Evolutionary conservation across 2,888 invertebrate species (phyloP).

Genomic region (Lochmaea crataegi): DNA sequence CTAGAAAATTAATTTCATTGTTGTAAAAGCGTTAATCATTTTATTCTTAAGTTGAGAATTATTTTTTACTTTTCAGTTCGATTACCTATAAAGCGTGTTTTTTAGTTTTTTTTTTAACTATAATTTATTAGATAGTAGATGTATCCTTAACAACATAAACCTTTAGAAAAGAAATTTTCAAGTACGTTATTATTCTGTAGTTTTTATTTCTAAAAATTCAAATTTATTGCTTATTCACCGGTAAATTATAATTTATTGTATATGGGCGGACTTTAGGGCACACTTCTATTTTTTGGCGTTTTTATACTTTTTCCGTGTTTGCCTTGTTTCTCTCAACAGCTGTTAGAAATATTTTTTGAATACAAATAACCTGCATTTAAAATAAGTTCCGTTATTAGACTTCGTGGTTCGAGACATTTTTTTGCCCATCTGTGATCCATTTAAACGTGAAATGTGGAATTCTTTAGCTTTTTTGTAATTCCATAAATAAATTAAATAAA

Average conservation of each 20-base stretch:
- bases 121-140: no score
- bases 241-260: conserved; percentile 37
- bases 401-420: conserved; percentile 27
- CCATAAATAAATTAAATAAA: conserved; percentile 29
- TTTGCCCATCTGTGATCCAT: conserved; percentile 38
- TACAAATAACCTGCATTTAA: conserved; percentile 48
- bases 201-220: conserved; percentile 12
- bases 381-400: conserved; percentile 37
- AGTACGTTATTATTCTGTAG: not conserved
- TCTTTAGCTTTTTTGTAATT: conserved; percentile 29
- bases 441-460: conserved; percentile 31
- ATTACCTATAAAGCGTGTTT: no score
- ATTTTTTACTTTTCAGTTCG: no score
- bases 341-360: conserved; percentile 49
- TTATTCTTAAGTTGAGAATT: no score
- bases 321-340: conserved; percentile 43
- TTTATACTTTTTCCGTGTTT: conserved; percentile 46
- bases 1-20: no score
- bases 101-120: no score
- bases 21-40: no score
- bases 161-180: no score
- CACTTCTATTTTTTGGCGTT: conserved; percentile 40
- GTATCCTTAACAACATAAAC: no score
- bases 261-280: conserved; percentile 26
- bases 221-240: conserved; percentile 24